A percentile compares a stretch with the other conserved stretches of the same genome.
These are phyloP conservation scores for Halcyon badia DNA, from an alignment of 2,797 vertebrate species.

Conservation along the genomic window DNA sequence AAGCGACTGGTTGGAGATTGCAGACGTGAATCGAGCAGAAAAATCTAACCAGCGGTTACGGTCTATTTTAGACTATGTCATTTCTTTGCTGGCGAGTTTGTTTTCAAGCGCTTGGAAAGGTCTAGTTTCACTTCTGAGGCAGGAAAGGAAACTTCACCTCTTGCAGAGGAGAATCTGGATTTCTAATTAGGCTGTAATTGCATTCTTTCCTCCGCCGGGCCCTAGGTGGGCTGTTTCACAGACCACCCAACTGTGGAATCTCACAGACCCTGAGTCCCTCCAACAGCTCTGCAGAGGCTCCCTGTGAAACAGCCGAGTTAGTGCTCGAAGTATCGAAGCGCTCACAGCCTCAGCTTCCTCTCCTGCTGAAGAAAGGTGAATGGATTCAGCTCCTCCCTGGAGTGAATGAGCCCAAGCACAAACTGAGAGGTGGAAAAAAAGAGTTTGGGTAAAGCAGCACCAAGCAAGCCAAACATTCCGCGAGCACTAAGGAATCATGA, in stretches of 20 bases:
- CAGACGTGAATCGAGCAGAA: not conserved
- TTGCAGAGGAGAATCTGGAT: slow-evolving; percentile 52
- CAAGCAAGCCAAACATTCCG: not conserved
- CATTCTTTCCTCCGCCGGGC: slow-evolving; percentile 53
- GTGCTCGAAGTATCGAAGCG: not conserved
- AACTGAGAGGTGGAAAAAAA: not conserved
- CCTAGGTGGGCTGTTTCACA: not conserved
- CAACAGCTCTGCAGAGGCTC: slow-evolving; percentile 1
- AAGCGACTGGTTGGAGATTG: not conserved
- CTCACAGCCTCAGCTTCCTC: not conserved
- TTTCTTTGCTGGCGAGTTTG: not conserved
- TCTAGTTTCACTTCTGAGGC: not conserved
- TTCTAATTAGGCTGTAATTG: slow-evolving; percentile 67
- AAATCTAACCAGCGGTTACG: not conserved
- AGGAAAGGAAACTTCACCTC: slow-evolving; percentile 44
- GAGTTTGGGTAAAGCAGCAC: not conserved
- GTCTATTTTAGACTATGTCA: not conserved
- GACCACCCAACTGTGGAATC: slow-evolving; percentile 55
- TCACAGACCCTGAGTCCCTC: not conserved
- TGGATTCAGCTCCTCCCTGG: not conserved
- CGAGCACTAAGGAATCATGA: not conserved
- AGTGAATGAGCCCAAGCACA: not conserved
- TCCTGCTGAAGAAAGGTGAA: not conserved
- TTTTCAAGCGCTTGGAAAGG: slow-evolving; percentile 8
- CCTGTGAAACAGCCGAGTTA: not conserved